phyloP scores from a whole-genome alignment of 53 echinoderm and acorn worm genomes.

The Antedon mediterranea region DNA sequence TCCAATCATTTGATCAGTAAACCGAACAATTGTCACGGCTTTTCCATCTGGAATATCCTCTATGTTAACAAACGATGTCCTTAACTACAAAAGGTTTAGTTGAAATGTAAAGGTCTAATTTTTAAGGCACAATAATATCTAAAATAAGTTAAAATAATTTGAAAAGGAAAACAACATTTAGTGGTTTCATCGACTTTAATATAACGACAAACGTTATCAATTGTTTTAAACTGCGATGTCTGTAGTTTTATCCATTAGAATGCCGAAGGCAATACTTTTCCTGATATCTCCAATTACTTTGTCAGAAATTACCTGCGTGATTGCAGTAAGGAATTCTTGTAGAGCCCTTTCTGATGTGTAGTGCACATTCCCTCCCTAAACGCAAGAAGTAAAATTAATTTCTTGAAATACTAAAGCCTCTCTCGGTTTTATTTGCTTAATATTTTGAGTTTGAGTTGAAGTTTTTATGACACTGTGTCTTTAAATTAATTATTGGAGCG shows the following conservation, averaged over 20 bases:
- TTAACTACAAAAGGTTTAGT: too few species aligned
- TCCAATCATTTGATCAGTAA: background rate
- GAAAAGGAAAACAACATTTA: background rate
- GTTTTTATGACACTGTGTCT: too few species aligned
- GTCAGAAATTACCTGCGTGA: constrained; percentile 17
- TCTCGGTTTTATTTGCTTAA: too few species aligned
- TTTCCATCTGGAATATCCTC: background rate
- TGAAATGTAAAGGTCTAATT: too few species aligned
- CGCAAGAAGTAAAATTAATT: background rate
- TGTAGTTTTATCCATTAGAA: constrained; percentile 26
- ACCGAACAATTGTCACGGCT: background rate
- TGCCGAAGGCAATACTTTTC: background rate
- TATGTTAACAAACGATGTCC: background rate
- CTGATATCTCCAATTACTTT: background rate
- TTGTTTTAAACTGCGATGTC: constrained; percentile 25
- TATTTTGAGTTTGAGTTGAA: too few species aligned
- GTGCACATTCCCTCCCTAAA: background rate
- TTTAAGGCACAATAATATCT: too few species aligned
- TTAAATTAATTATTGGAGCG: too few species aligned
- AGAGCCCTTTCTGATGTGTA: constrained; percentile 29
- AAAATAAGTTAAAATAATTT: too few species aligned
- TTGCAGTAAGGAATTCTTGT: constrained; percentile 16
- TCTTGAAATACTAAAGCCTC: too few species aligned
- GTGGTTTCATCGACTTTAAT: background rate
- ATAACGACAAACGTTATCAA: background rate